These are phyloP conservation scores for Ypsolopha scabrella DNA, from an alignment of 2,888 invertebrate species.

Conservation along the genomic window DNA sequence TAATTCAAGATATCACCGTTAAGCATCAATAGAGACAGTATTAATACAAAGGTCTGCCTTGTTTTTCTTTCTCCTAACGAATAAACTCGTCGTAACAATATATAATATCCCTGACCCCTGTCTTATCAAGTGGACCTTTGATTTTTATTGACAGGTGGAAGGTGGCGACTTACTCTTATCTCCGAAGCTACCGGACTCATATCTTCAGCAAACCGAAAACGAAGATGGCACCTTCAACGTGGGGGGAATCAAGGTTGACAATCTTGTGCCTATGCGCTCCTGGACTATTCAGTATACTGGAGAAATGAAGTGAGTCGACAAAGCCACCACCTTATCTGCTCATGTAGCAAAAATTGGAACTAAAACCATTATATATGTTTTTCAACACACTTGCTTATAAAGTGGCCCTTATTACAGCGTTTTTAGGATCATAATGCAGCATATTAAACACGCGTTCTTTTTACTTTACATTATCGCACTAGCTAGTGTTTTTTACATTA, in stretches of 20 bases:
- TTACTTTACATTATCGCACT: too few relatives aligned
- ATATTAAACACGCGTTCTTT: too few relatives aligned
- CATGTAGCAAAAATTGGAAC: background rate
- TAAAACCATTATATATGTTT: too few relatives aligned
- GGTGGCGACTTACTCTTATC: constrained; percentile 71
- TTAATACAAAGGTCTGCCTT: too few relatives aligned
- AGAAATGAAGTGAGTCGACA: constrained; percentile 66
- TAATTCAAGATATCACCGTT: too few relatives aligned
- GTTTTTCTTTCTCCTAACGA: too few relatives aligned
- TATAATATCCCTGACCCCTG: background rate
- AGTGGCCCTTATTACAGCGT: too few relatives aligned
- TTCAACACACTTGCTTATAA: too few relatives aligned
- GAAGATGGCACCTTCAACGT: constrained; percentile 66
- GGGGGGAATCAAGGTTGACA: constrained; percentile 71
- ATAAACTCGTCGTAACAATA: too few relatives aligned
- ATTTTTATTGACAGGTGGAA: constrained; percentile 43
- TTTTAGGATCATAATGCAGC: too few relatives aligned
- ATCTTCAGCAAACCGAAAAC: constrained; percentile 51
- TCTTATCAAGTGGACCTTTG: background rate
- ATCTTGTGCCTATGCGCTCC: constrained; percentile 75
- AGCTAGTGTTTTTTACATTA: too few relatives aligned
- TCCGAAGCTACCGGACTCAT: constrained; percentile 72
- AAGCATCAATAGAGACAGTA: too few relatives aligned
- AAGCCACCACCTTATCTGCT: background rate
- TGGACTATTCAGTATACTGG: constrained; percentile 77